Base-by-base conservation (phyloP, 1,140 invertebrate species). In the Diprion similis region DNA sequence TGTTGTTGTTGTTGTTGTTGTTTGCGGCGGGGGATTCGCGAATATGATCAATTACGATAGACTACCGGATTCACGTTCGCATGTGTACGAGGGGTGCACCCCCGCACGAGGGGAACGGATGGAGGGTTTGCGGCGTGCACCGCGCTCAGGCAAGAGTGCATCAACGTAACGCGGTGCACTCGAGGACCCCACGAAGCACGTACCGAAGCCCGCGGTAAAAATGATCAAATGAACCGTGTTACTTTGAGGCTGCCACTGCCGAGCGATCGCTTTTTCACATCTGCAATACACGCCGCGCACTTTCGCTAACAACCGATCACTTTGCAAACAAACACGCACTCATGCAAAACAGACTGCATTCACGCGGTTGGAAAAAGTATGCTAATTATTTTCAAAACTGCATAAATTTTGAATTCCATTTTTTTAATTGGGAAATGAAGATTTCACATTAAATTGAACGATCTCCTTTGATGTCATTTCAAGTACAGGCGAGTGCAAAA, bases 141-240 rank as follows among this genome's bases (percentile, higher is more conserved):
- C n/a, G 17, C 73, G 75, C 46, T 64, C 73, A 6, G 71, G 72
- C 13, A 75, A 65, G 64, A 75, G 66, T 17, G 37, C 70, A 45
- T 73, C 59, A 47, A 76, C 64, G 19, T 18, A 73, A 64, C 68
- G 70, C 46, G 46, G 71, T n/a, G 46, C 13, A n/a, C 51, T 24
- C 24, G 18, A 47, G 18, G 72, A 66, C 37, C 64, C 24, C 48
- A 17, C 51, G 48, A 15, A 59, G 51, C 51, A 37, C 24, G 51
- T 59, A 10, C 6, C 24, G 24, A 59, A 59, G 4, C 51, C 11
- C 51, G 51, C 51, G 51, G 51, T 59, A 59, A 59, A 59, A 59
- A 59, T 59, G 51, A 59, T 59, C 51, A 59, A 59, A 59, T 59
- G 51, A 59, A 59, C 51, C 51, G 51, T 59, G 51, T 59, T 59